A percentile compares a stretch with the other conserved stretches of the same genome.
Evolutionary conservation across 2,113 vertebrate genomes (phyloP).

Genomic region (Drymodes brunneopygia): DNA sequence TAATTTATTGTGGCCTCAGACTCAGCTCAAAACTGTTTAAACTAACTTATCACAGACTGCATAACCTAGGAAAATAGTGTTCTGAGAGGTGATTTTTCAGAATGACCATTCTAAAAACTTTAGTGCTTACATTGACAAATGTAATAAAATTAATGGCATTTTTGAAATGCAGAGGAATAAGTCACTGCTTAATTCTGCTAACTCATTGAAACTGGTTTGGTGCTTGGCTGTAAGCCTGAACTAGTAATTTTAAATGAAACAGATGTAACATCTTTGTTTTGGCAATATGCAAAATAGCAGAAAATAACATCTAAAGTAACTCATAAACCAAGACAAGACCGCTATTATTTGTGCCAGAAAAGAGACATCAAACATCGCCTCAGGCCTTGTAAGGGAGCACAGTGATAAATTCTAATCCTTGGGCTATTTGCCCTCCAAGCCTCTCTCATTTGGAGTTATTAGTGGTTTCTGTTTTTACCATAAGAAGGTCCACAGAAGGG

Average conservation of each 20-base stretch:
- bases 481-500: background rate
- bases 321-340: background rate
- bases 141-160: background rate
- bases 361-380: background rate
- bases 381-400: background rate
- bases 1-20: background rate
- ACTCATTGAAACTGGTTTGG: background rate
- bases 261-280: background rate
- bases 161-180: background rate
- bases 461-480: background rate
- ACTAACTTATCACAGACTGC: background rate
- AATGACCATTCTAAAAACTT: background rate
- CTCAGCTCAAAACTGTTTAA: background rate
- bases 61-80: conserved; percentile 5
- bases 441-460: background rate
- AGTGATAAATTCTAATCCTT: background rate
- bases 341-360: background rate
- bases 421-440: background rate
- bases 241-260: background rate
- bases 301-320: background rate
- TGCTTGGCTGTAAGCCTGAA: background rate
- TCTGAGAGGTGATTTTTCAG: background rate
- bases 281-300: background rate
- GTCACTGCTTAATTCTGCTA: background rate
- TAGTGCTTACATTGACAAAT: background rate